These are phyloP conservation scores for Pachyramphus minor DNA, from an alignment of 2,113 vertebrate species.

Conservation along the genomic window DNA sequence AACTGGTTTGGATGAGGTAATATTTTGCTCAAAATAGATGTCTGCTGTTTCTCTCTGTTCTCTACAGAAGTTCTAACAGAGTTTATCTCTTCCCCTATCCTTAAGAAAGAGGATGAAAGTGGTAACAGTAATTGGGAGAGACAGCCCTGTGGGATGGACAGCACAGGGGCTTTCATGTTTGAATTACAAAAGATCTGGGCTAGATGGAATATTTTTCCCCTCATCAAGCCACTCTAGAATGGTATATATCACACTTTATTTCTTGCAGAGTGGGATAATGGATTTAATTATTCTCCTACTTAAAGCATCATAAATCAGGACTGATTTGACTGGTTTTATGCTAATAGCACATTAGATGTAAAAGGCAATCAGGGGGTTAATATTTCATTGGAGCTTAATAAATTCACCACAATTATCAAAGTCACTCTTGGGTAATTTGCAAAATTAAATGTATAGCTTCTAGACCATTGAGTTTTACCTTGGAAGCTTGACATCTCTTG, in stretches of 20 bases:
- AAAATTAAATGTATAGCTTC: background rate
- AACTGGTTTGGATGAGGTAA: background rate
- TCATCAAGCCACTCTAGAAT: background rate
- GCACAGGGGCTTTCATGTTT: background rate
- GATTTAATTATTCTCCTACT: background rate
- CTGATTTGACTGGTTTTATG: background rate
- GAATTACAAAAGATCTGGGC: background rate
- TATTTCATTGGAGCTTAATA: background rate
- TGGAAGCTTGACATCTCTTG: background rate
- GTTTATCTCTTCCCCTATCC: background rate
- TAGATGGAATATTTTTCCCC: background rate
- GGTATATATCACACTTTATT: background rate
- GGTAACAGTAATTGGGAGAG: background rate
- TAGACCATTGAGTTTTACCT: background rate
- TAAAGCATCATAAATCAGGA: background rate
- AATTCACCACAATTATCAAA: background rate
- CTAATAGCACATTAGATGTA: background rate
- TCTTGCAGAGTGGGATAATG: background rate
- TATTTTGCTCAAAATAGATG: background rate
- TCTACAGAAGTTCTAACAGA: background rate
- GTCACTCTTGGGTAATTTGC: background rate
- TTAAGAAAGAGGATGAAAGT: background rate
- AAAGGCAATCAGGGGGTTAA: background rate
- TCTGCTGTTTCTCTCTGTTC: background rate
- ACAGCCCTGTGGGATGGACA: background rate